Evolutionary conservation across 1,140 invertebrate genomes (phyloP).

Genomic region (Macrostomum lignano): DNA sequence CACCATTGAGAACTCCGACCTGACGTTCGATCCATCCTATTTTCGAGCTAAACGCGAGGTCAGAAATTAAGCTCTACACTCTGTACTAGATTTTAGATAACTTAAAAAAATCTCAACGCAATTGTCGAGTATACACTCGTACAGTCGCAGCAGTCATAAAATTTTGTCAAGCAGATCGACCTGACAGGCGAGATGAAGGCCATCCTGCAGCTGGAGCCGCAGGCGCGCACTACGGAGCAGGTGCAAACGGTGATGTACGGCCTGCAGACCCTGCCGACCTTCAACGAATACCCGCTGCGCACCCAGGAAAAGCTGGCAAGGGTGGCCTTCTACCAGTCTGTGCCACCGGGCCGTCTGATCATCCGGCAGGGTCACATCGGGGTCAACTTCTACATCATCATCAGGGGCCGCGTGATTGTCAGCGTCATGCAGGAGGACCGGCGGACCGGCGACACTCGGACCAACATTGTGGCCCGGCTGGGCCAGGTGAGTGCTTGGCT

Average conservation of each 20-base stretch:
- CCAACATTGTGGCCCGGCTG: constrained; percentile 16
- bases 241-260: constrained; percentile 19
- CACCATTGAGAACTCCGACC: too few relatives aligned
- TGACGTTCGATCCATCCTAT: too few relatives aligned
- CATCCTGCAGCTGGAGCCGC: constrained; percentile 14
- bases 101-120: too few relatives aligned
- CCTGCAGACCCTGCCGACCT: constrained; percentile 16
- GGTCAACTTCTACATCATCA: constrained; percentile 8
- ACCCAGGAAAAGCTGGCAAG: constrained; percentile 23
- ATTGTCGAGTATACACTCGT: too few relatives aligned
- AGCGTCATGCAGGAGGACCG: constrained; percentile 15
- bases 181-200: constrained; percentile 17
- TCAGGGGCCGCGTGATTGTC: constrained; percentile 14
- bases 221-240: constrained; percentile 15
- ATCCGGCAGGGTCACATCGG: constrained; percentile 7
- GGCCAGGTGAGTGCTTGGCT: constrained; percentile 19
- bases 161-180: too few relatives aligned
- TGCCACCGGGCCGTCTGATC: constrained; percentile 6
- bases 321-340: too few relatives aligned
- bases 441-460: constrained; percentile 14
- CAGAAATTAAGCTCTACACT: too few relatives aligned
- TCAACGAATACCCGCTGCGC: constrained; percentile 22
- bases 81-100: too few relatives aligned
- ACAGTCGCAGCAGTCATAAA: too few relatives aligned
- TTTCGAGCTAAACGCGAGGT: too few relatives aligned